phyloP scores from a whole-genome alignment of 2,113 vertebrate species.

The Semicossyphus pulcher region DNA sequence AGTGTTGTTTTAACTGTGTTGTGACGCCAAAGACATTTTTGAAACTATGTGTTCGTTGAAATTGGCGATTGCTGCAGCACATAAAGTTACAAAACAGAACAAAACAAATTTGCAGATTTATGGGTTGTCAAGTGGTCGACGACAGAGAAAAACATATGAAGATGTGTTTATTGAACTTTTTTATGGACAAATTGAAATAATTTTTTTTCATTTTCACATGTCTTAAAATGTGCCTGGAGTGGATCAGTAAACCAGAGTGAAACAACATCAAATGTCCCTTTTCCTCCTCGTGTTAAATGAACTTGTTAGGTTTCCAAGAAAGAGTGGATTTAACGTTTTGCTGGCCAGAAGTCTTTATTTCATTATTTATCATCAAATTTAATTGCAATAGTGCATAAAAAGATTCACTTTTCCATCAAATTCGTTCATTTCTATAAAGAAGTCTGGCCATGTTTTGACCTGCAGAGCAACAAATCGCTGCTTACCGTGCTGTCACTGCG shows the following conservation, averaged over 20 bases:
- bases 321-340: too few relatives aligned
- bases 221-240: not conserved
- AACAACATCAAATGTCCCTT: not conserved
- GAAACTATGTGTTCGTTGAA: too few relatives aligned
- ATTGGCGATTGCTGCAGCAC: too few relatives aligned
- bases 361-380: too few relatives aligned
- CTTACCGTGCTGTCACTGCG: slow-evolving; percentile 9
- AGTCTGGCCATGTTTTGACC: slow-evolving; percentile 5
- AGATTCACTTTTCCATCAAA: not conserved
- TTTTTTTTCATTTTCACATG: not conserved
- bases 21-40: slow-evolving; percentile 1
- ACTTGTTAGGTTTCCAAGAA: too few relatives aligned
- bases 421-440: not conserved
- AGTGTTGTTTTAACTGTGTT: not conserved
- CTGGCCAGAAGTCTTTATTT: too few relatives aligned
- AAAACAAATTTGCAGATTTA: slow-evolving; percentile 9
- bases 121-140: too few relatives aligned
- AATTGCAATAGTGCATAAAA: not conserved
- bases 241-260: not conserved
- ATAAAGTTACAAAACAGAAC: not conserved
- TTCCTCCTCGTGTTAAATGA: too few relatives aligned
- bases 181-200: not conserved
- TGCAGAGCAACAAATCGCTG: slow-evolving; percentile 11
- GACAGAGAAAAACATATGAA: too few relatives aligned
- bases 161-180: not conserved